Evolutionary conservation across 2,797 vertebrate species (phyloP).

Genomic region (Sebastes trivittatus): DNA sequence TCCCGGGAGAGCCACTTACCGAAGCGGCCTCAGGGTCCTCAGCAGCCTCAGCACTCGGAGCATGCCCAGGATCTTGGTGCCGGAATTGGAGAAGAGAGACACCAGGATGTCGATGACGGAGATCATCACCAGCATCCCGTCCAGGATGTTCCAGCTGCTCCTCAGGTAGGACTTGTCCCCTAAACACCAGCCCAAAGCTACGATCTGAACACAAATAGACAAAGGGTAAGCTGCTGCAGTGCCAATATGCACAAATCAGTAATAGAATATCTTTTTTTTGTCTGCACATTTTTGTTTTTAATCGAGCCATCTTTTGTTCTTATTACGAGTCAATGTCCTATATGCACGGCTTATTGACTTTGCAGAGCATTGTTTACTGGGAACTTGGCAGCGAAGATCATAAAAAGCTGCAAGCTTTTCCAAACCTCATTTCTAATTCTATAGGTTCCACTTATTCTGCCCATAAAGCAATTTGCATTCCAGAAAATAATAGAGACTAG

Average conservation of each 20-base stretch:
- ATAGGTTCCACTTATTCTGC: constrained; percentile 37
- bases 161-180: constrained; percentile 93
- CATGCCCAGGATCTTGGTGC: constrained; percentile 98
- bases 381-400: constrained; percentile 3
- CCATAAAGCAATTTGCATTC: constrained; percentile 26
- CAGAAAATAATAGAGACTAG: constrained; percentile 9
- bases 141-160: constrained; percentile 97
- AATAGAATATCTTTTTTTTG: not conserved
- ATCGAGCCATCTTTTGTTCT: constrained; percentile 5
- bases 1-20: constrained; percentile 74
- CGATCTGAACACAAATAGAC: constrained; percentile 83
- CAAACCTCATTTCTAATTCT: constrained; percentile 18
- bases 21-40: constrained; percentile 91
- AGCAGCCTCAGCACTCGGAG: constrained; percentile 92
- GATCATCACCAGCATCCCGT: constrained; percentile 96
- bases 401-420: constrained; percentile 19
- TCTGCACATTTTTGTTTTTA: not conserved
- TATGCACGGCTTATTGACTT: constrained; percentile 22
- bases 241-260: not conserved
- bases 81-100: constrained; percentile 92
- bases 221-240: not conserved
- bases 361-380: constrained; percentile 10
- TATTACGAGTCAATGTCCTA: not conserved
- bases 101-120: constrained; percentile 96
- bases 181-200: constrained; percentile 92